phyloP scores from a whole-genome alignment of 2,113 vertebrate species.

The Hyla sarda region DNA sequence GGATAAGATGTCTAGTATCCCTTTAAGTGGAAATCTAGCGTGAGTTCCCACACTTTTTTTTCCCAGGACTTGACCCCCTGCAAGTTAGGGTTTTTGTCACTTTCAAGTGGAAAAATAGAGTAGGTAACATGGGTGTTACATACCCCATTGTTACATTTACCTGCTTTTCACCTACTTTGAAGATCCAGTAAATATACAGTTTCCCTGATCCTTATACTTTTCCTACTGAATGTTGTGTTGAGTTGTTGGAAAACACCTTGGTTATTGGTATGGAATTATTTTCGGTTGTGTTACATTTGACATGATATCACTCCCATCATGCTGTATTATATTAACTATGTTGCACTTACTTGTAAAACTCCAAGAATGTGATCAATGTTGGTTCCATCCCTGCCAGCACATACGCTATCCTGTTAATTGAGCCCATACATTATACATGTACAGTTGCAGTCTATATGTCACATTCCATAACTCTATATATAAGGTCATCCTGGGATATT shows the following conservation, averaged over 20 bases:
- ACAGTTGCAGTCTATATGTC: slow-evolving; percentile 70
- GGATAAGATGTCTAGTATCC: too few species aligned
- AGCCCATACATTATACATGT: slow-evolving; percentile 67
- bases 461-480: slow-evolving; percentile 73
- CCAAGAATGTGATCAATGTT: slow-evolving; percentile 61
- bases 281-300: not conserved
- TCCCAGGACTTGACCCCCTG: too few species aligned
- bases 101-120: too few species aligned
- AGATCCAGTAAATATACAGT: too few species aligned
- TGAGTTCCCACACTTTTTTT: too few species aligned
- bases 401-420: slow-evolving; percentile 72
- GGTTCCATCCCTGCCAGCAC: slow-evolving; percentile 59
- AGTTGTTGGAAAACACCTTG: not conserved
- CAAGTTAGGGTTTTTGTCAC: too few species aligned
- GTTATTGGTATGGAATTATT: not conserved
- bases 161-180: too few species aligned
- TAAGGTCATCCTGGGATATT: slow-evolving; percentile 61
- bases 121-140: too few species aligned
- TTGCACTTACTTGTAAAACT: slow-evolving; percentile 67
- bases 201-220: not conserved
- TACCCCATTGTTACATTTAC: too few species aligned
- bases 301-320: not conserved
- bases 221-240: not conserved
- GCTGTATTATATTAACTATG: slow-evolving; percentile 69
- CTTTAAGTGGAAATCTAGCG: too few species aligned